Conservation (phyloP, 2,797 vertebrate species). For the Mus minutoides region DNA sequence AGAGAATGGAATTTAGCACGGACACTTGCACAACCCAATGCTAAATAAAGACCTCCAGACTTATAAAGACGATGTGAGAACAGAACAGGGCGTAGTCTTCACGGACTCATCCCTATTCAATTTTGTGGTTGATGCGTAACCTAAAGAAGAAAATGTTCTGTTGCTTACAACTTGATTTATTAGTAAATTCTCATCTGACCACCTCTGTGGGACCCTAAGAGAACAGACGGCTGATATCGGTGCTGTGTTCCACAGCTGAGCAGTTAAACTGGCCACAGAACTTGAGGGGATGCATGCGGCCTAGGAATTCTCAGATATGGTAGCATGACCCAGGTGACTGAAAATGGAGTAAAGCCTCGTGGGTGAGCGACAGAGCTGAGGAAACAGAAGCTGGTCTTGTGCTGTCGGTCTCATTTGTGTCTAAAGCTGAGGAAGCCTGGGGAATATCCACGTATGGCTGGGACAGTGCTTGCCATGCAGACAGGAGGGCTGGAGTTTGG, state of each 20-base stretch:
- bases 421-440: background rate
- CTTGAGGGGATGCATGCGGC: rapidly evolving
- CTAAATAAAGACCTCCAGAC: background rate
- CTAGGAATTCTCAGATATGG: background rate
- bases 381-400: background rate
- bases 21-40: background rate
- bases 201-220: background rate
- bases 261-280: background rate
- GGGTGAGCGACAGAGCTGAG: background rate
- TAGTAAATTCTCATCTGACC: background rate
- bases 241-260: background rate
- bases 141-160: background rate
- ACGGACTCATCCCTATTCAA: background rate
- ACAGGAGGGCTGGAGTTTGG: background rate
- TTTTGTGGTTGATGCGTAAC: background rate
- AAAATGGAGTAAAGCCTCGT: background rate
- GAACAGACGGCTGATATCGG: background rate
- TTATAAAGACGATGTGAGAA: no score
- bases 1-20: background rate
- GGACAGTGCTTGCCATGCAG: background rate
- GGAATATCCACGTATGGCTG: background rate
- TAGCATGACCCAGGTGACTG: no score
- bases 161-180: background rate
- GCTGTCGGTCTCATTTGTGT: background rate
- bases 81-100: background rate